These are phyloP conservation scores for Chelon auratus DNA, from an alignment of 2,797 vertebrate genomes.

Conservation along the genomic window DNA sequence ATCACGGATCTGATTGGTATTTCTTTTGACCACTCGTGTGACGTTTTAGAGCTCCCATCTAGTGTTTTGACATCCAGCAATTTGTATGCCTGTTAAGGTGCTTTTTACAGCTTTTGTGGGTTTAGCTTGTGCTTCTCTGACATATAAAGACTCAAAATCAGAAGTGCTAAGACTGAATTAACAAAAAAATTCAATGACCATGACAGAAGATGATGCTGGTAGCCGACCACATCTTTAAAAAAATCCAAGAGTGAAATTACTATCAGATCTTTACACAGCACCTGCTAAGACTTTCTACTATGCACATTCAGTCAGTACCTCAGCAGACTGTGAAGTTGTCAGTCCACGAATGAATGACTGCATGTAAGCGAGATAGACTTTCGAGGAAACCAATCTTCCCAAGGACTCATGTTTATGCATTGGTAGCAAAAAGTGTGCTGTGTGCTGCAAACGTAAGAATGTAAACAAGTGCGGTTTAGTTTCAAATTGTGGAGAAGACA, in stretches of 20 bases:
- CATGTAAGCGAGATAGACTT: slow-evolving; percentile 17
- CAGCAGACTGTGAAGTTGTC: slow-evolving; percentile 41
- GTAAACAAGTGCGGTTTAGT: neutral
- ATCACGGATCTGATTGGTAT: slow-evolving; percentile 5
- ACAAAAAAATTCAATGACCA: slow-evolving; percentile 10
- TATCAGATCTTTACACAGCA: neutral
- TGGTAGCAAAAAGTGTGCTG: neutral
- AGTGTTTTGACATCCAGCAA: slow-evolving; percentile 23
- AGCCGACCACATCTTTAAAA: neutral
- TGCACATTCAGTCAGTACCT: slow-evolving; percentile 46
- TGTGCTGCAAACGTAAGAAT: neutral
- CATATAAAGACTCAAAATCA: slow-evolving; percentile 8
- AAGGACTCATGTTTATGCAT: neutral
- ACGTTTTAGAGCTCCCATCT: slow-evolving; percentile 17
- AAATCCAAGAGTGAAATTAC: no score
- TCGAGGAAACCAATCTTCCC: slow-evolving; percentile 3
- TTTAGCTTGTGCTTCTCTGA: neutral
- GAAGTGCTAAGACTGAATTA: slow-evolving; percentile 32
- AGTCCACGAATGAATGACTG: slow-evolving; percentile 1
- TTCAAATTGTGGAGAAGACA: neutral
- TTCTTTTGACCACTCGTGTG: slow-evolving; percentile 2
- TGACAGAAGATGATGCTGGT: slow-evolving; percentile 36
- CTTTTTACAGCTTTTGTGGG: slow-evolving; percentile 3
- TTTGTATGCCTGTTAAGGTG: slow-evolving; percentile 1
- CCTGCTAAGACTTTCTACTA: slow-evolving; percentile 38